Evolutionary conservation across 1,140 invertebrate genomes (phyloP).

Genomic region (Conus betulinus): DNA sequence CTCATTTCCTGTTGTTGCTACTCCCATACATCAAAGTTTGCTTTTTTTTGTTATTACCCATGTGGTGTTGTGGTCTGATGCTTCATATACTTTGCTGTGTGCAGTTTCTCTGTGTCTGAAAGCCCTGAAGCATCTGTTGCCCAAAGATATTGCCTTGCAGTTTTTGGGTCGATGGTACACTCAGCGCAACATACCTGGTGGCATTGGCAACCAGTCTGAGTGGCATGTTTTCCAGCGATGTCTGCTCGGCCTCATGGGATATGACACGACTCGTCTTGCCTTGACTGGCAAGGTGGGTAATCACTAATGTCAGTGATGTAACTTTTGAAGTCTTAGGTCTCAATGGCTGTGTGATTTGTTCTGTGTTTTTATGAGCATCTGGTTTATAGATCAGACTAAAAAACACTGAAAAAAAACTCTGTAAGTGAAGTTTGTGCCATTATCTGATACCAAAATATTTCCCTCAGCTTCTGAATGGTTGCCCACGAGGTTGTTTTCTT

Average conservation of each 20-base stretch:
- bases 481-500: too few species aligned
- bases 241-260: constrained; percentile 81
- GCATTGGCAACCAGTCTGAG: constrained; percentile 86
- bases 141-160: constrained; percentile 85
- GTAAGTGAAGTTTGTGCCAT: too few species aligned
- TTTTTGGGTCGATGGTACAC: constrained; percentile 91
- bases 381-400: too few species aligned
- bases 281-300: constrained; percentile 71
- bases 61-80: too few species aligned
- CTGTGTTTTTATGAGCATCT: constrained; percentile 5
- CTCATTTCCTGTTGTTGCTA: too few species aligned
- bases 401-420: too few species aligned
- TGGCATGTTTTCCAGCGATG: constrained; percentile 86
- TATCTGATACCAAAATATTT: too few species aligned
- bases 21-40: too few species aligned
- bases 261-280: constrained; percentile 82
- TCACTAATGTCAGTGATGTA: not conserved
- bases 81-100: not conserved
- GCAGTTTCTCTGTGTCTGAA: constrained; percentile 80
- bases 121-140: constrained; percentile 85
- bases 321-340: too few species aligned
- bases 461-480: too few species aligned
- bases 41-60: too few species aligned
- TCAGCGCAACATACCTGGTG: constrained; percentile 89
- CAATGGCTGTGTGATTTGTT: too few species aligned